Base-by-base conservation (phyloP, 2,797 vertebrate species). In the Cyprinodon diabolis region DNA sequence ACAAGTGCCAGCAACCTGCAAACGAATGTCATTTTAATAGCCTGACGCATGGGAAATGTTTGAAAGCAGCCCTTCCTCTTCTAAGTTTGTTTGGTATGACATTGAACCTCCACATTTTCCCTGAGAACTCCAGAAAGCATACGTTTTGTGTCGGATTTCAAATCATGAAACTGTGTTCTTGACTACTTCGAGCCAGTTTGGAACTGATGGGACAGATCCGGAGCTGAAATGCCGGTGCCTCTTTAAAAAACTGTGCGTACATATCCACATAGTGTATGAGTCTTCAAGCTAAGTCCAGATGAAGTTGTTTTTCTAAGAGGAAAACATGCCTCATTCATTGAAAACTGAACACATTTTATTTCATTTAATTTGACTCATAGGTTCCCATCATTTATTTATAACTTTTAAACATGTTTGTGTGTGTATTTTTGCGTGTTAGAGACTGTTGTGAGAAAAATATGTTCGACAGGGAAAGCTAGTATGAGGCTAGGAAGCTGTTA, bases 1-100 rank as follows among this genome's bases (percentile, higher is more conserved):
- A 88, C 87, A 92, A 93, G 91, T 93, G 91, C 92, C 93, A 91
- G 91, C 90, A 90, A 91, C 89, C 91, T 93, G 91, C 84, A 86
- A 87, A 91, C 68, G 85, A 93, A 94, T 94, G 91, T 92, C 87
- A 91, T 93, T 93, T 93, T 93, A 93, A 93, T 92, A 90, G 91
- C 89, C 86, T 91, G 84, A 92, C 87, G 86, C 89, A 90, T 91
- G 83, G 84, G 85, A 91, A 91, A 90, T 93, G 91, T 92, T 93
- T 93, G 88, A 93, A 93, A 93, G 87, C 89, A 81, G 87, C 79
- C 87, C 82, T 91, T 90, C 87, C 90, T 92, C 87, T 82, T 81
- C 88, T 89, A 72, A 87, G 90, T 90, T 94, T 90, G 89, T 92
- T 93, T 92, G 90, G 89, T 90, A 88, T 92, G 85, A 93, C 81